Evolutionary conservation across 2,888 invertebrate genomes (phyloP), one percentile per base, ranked within the genome.

Genomic region (Eucera pruinosa): DNA sequence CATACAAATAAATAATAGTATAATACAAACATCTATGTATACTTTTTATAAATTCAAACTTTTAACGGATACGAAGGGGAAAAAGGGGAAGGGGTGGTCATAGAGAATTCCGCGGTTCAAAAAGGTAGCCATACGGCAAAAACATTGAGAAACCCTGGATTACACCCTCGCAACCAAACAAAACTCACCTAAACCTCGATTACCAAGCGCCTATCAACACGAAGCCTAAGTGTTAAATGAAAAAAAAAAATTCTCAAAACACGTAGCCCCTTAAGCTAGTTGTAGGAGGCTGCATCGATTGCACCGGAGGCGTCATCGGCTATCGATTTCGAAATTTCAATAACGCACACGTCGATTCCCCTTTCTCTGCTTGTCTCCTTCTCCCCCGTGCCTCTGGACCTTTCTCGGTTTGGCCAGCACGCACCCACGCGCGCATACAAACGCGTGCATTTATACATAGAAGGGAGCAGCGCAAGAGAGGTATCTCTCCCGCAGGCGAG

Each of bases 291-390:
- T 47, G 52, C 48, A 66, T 65, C 67, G 71, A 79, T 74, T 68
- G 68, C 61, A 61, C 61, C 69, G 25, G 27, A 73, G 70, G 61
- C 72, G 70, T 83, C 73, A 82, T 50, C 41, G 57, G 50, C 69
- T 73, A 77, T 81, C 81, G 84, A 84, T 81, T 68, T 75, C 57
- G 62, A 81, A 78, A 78, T 78, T 84, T 69, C 84, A 79, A 82
- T 84, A 84, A 83, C 81, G 64, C 68, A 52, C 58, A 55, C 72
- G 66, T 66, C 65, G 57, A 25, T 66, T 58, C 39, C 33, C 50
- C 3, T 54, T 65, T 39, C 25, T 47, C 55, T 7, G 13, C 1
- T 39, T 54, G 7, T 65, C 45, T 13, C 23, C 45, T n/a, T 62
- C 41, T 18, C 25, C 27, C 48, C 2, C n/a, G 41, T 18, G n/a